phyloP scores from a whole-genome alignment of 2,888 invertebrate species.

The Apamea epomidion region DNA sequence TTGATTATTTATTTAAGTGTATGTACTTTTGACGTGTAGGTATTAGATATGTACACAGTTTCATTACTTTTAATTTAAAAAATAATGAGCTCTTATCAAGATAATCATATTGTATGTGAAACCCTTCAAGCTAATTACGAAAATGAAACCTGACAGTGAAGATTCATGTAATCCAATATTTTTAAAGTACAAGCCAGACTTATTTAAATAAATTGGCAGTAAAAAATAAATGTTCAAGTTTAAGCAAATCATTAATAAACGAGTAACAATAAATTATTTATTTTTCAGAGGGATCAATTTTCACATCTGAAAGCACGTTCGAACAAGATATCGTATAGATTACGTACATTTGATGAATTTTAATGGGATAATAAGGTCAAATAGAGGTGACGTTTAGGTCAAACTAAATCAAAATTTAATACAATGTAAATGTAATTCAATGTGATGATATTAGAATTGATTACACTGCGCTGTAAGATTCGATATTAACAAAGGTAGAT shows the following conservation, averaged over 20 bases:
- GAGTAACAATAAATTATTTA: slow-evolving; percentile 12
- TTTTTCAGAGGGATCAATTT: slow-evolving; percentile 30
- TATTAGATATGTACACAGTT: not conserved
- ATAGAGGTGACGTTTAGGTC: slow-evolving; percentile 25
- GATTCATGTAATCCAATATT: slow-evolving; percentile 34
- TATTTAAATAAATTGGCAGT: slow-evolving; percentile 33
- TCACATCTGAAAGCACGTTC: slow-evolving; percentile 15
- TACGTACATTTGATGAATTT: slow-evolving; percentile 34
- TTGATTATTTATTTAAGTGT: not conserved
- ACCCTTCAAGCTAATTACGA: slow-evolving; percentile 26
- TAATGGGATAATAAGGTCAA: slow-evolving; percentile 31
- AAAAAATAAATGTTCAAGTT: slow-evolving; percentile 29
- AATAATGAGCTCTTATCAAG: slow-evolving; percentile 19
- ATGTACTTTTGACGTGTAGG: not conserved
- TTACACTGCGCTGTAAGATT: slow-evolving; percentile 4
- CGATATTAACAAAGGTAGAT: not conserved
- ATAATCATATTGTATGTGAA: slow-evolving; percentile 7
- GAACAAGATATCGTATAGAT: slow-evolving; percentile 16
- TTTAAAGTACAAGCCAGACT: slow-evolving; percentile 15
- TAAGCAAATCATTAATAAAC: slow-evolving; percentile 28
- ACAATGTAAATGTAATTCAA: slow-evolving; percentile 26
- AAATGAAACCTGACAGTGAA: slow-evolving; percentile 38
- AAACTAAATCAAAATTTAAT: slow-evolving; percentile 31
- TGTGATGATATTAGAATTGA: slow-evolving; percentile 33
- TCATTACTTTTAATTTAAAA: not conserved